Evolutionary conservation across 2,888 invertebrate genomes (phyloP).

Genomic region (Temnothorax ravouxi): DNA sequence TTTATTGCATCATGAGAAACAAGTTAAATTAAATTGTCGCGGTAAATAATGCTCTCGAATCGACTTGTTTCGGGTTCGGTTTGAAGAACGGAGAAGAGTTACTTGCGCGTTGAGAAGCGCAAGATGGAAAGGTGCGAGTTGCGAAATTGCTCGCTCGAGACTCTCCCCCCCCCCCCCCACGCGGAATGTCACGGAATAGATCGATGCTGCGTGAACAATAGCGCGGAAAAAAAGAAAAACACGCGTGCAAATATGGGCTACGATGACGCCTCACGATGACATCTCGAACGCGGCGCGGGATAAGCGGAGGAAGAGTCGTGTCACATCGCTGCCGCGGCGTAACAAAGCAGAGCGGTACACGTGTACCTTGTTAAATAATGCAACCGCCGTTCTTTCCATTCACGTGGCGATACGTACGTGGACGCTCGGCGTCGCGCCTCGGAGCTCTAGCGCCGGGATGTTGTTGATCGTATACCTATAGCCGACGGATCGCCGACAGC

Average conservation of each 20-base stretch:
- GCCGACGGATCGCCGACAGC: conserved; percentile 7
- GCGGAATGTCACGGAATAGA: neutral
- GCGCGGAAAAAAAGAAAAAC: neutral
- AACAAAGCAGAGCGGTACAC: conserved; percentile 84
- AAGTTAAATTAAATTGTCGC: neutral
- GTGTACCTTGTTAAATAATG: conserved; percentile 85
- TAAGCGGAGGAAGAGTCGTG: conserved; percentile 35
- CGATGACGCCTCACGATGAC: neutral
- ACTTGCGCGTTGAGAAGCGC: too few relatives aligned
- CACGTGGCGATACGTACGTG: conserved; percentile 63
- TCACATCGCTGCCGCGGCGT: neutral
- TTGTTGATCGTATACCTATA: neutral
- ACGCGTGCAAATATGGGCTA: conserved; percentile 17
- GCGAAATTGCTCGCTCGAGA: neutral
- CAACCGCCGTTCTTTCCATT: conserved; percentile 69
- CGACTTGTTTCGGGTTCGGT: neutral
- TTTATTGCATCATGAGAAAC: neutral
- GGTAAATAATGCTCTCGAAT: neutral
- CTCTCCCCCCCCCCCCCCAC: too few relatives aligned
- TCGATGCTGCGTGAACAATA: conserved; percentile 10
- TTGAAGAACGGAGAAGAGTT: neutral
- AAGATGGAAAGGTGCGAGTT: neutral
- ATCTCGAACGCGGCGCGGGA: neutral
- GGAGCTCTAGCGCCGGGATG: conserved; percentile 25
- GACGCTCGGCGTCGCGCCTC: conserved; percentile 34